Evolutionary conservation across 1,140 invertebrate genomes (phyloP), one percentile per base, ranked within the genome.

Genomic region (Ptiloglossa arizonensis): DNA sequence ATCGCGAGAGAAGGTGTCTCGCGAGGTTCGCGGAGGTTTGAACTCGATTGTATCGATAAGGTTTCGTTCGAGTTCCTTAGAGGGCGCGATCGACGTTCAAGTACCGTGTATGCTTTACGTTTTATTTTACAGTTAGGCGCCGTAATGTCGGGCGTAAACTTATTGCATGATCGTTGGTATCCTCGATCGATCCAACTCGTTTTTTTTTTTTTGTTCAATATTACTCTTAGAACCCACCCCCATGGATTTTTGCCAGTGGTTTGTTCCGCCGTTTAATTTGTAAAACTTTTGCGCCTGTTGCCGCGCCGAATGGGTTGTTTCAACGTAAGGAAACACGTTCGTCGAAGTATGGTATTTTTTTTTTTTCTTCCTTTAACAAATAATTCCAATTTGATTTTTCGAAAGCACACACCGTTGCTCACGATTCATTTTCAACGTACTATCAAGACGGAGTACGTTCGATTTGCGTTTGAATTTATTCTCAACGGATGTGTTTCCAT

Each of bases 1-100:
- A 9, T 29, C 6, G 3, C 41, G 11, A n/a, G 44, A 17, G 4
- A 4, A 13, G 1, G 24, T 27, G 29, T 48, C 13, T n/a, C n/a
- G n/a, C n/a, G n/a, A n/a, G 54, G 22, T 76, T 76, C 73, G 22
- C 44, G 24, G 54, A 59, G 54, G 66, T 24, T 57, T 69, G 73
- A 69, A 41, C 44, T 69, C 50, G 27, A 59, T 69, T 59, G 52
- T 60, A 50, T 69, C 11, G 13, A 44, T 59, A 46, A 60, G 52
- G 38, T 69, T 76, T 69, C 6, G 27, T 38, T 68, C 9, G 63
- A 68, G 38, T 35, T 38, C 22, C 2, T 6, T 68, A n/a, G 63
- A 67, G 9, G n/a, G 15, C 22, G 27, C 41, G 41, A 57, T 66
- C 17, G 48, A 46, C 22, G 38, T 13, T 46, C 19, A 32, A 46